Conservation (phyloP, 1,140 invertebrate genomes). For the Elysia chlorotica region DNA sequence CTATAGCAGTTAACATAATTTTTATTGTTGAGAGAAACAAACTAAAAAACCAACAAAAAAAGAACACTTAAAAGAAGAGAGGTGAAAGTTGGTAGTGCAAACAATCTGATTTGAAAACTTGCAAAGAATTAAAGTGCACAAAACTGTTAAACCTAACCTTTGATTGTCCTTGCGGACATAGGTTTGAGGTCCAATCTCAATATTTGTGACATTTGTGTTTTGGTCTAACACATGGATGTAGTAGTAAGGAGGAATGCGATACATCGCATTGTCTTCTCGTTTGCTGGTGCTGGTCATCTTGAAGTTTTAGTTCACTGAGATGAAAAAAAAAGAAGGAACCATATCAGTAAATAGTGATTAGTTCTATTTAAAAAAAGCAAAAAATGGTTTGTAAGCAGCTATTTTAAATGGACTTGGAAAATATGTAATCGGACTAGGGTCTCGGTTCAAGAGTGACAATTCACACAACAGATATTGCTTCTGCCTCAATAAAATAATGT, state of each 20-base stretch:
- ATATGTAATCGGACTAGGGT: not conserved
- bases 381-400: not conserved
- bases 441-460: not conserved
- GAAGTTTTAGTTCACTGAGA: not conserved
- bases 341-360: not conserved
- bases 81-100: too few relatives aligned
- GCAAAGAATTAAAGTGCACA: too few relatives aligned
- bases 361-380: not conserved
- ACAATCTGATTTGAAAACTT: too few relatives aligned
- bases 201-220: conserved; percentile 65
- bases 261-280: conserved; percentile 53
- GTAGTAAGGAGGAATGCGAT: conserved; percentile 64
- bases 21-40: too few relatives aligned
- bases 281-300: conserved; percentile 24
- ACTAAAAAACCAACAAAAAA: too few relatives aligned
- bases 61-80: too few relatives aligned
- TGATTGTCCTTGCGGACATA: conserved; percentile 67
- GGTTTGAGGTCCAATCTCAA: conserved; percentile 66
- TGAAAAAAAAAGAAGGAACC: not conserved
- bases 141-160: too few relatives aligned
- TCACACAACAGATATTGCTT: not conserved
- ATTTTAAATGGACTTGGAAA: not conserved
- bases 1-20: too few relatives aligned
- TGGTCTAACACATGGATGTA: conserved; percentile 67
- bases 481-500: not conserved